These are phyloP conservation scores for Crotalus horridus DNA, from an alignment of 2,113 vertebrate genomes.

Conservation along the genomic window DNA sequence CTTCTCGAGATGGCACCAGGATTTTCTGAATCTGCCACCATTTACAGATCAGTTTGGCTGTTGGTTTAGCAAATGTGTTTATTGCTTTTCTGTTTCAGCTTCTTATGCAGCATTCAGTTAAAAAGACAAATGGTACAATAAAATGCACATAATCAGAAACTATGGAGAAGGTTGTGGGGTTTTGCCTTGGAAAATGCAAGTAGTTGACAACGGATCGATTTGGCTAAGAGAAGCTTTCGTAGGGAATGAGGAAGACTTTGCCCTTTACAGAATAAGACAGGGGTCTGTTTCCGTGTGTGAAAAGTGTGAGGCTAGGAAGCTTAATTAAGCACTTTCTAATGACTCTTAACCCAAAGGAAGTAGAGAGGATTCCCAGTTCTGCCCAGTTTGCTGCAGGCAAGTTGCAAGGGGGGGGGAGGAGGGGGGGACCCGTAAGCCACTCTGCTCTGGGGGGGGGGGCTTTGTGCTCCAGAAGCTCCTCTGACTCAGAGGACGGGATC, in stretches of 20 bases:
- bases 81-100: neutral
- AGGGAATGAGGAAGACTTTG: neutral
- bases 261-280: too few species aligned
- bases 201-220: neutral
- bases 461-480: neutral
- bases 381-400: constrained; percentile 46
- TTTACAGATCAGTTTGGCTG: neutral
- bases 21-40: neutral
- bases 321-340: constrained; percentile 81
- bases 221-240: neutral
- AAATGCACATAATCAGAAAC: neutral
- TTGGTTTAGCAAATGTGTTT: neutral
- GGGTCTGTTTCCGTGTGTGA: too few species aligned
- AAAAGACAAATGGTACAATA: neutral
- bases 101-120: neutral
- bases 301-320: neutral
- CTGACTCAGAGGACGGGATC: neutral
- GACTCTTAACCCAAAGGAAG: constrained; percentile 69
- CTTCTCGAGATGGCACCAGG: neutral
- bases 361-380: constrained; percentile 63
- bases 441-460: neutral
- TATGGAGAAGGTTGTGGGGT: neutral
- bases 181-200: neutral
- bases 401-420: constrained; percentile 42
- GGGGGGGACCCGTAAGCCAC: neutral